These are phyloP conservation scores for Dryocosmus kuriphilus DNA, from an alignment of 2,888 invertebrate species.

Conservation along the genomic window DNA sequence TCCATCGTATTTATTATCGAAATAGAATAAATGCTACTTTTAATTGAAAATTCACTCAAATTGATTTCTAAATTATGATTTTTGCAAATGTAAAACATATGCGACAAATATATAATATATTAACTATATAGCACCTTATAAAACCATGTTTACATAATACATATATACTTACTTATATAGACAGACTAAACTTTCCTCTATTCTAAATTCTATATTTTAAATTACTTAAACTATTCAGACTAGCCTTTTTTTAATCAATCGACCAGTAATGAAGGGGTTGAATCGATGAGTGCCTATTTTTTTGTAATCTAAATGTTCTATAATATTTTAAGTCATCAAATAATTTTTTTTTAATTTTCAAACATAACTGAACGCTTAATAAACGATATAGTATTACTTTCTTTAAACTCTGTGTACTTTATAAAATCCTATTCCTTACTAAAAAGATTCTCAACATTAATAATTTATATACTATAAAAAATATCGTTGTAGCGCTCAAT, in stretches of 20 bases:
- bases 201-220: not conserved
- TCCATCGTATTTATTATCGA: not conserved
- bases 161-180: not conserved
- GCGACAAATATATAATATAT: not conserved
- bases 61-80: not conserved
- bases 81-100: not conserved
- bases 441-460: not conserved
- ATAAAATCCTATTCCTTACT: not conserved
- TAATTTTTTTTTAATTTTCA: too few species aligned
- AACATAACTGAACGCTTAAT: not conserved
- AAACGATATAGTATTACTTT: not conserved
- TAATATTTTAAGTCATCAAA: not conserved
- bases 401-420: not conserved
- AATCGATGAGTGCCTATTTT: not conserved
- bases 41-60: not conserved
- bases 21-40: not conserved
- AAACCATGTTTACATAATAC: not conserved
- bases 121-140: conserved; percentile 1
- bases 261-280: not conserved
- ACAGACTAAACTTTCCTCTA: not conserved
- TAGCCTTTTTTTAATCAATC: conserved; percentile 45
- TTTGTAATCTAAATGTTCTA: not conserved
- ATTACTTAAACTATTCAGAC: conserved; percentile 4
- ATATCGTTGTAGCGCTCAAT: conserved; percentile 34
- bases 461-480: not conserved